A percentile compares a stretch with the other conserved stretches of the same genome.
Conservation (phyloP, 2,113 vertebrate genomes). For the Boulengeromyrus knoepffleri region DNA sequence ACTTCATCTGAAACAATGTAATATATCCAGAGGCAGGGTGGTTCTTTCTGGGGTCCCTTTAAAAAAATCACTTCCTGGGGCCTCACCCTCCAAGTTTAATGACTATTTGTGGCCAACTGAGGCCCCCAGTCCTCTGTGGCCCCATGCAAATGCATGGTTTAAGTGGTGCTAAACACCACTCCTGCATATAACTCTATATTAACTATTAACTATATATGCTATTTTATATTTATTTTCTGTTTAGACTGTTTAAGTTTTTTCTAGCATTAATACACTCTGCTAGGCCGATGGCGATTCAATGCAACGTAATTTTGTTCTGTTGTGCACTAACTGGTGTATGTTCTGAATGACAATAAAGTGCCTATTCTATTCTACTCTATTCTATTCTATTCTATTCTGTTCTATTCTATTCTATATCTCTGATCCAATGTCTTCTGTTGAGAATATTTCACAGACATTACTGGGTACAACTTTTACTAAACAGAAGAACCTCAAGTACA, state of each 20-base stretch:
- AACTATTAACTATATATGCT: no score
- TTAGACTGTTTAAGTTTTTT: no score
- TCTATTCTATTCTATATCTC: not conserved
- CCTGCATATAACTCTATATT: not conserved
- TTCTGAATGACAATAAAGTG: no score
- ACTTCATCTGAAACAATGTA: not conserved
- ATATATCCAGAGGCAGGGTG: not conserved
- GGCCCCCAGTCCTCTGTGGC: not conserved
- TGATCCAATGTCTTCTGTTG: not conserved
- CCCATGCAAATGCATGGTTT: not conserved
- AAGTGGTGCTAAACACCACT: not conserved
- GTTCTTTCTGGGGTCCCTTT: not conserved
- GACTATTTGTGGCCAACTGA: not conserved
- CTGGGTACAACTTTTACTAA: not conserved
- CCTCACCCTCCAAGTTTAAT: not conserved
- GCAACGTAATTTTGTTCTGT: no score
- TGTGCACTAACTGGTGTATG: no score
- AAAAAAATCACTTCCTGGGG: not conserved
- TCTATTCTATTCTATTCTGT: no score
- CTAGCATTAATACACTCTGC: no score
- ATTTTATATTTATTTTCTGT: no score
- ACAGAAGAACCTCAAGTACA: not conserved
- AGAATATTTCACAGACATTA: not conserved
- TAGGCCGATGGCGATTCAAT: no score
- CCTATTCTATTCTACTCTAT: no score